Base-by-base conservation (phyloP, 2,797 vertebrate species). In the Paguma larvata region DNA sequence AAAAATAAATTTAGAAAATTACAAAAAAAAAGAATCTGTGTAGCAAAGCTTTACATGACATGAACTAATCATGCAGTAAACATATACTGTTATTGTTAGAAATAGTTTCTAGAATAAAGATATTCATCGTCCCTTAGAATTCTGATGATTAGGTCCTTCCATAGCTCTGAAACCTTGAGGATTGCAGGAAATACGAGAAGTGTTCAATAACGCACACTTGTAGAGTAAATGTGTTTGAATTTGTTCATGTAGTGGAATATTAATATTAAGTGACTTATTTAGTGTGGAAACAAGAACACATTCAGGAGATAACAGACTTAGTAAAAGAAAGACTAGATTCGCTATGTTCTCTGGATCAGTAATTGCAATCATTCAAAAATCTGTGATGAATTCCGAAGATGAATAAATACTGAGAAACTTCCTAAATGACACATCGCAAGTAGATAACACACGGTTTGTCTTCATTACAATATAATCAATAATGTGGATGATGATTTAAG, bases 391-490 rank as follows among this genome's bases (percentile, higher is more conserved):
- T 85, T 70, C 46, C 72, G 44, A 92, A 91, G 96, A 85, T 44
- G 16, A 21, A 78, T 85, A 63, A 85, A 79, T 38, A 63, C n/a
- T 46, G 65, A 83, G 46, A 83, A 94, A 41, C 41, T 97, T 96
- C 46, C 70, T 91, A 84, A 88, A 34, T 89, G 92, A 91, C 79
- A 91, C 82, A 48, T 14, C 85, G 25, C 34, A 70, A 67, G 34
- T 32, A 38, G 41, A 41, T 38, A 83, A 78, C 53, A 83, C 79
- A 77, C 19, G 73, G 51, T 96, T 85, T 86, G 30, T 97, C 93
- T 92, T 94, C 68, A 63, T 95, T 95, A 79, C 68, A 75, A 83
- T 79, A 77, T 89, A 86, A 80, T 86, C 91, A 97, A 67, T 94
- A 95, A 89, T 75, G 34, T 46, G 51, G 68, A 72, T 65, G 83